Base-by-base conservation (phyloP, 2,113 vertebrate genomes). In the Osmerus mordax region DNA sequence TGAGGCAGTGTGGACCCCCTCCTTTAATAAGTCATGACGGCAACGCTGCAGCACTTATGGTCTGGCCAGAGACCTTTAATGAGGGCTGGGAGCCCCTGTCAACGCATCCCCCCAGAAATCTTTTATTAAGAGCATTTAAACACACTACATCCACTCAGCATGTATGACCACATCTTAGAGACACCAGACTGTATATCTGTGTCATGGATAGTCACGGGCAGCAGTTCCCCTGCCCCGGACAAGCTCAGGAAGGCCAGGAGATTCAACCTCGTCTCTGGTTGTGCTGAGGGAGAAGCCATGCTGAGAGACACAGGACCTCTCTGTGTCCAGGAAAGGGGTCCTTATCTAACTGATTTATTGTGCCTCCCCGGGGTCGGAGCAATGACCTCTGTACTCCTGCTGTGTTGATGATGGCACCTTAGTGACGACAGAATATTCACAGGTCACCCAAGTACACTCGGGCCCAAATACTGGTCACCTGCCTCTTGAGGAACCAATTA, bases 81-180 rank as follows among this genome's bases (percentile, higher is more conserved):
- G 89, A 91, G 91, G 78, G 55, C 77, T 77, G 86, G 85, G 72
- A 64, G 75, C 83, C 81, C 84, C 79, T 11, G 72, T 84, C 81
- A 15, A 74, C 79, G 41, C 84, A 85, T 83, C 64, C 61, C 83
- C 83, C 74, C 86, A 83, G 87, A 91, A 91, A 91, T 91, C 88
- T 92, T 91, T 93, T 89, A 92, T 90, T 85, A 88, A 86, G 87
- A 83, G 82, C 86, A 84, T 89, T 92, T 91, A 89, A 90, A 85
- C 88, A 90, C 81, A 82, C 82, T 80, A 73, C 74, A 79, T 65
- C 82, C 73, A 55, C 77, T 88, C 72, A 77, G 69, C 80, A 78
- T 87, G 87, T 83, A 83, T 80, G 81, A 81, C 77, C 84, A 77
- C 78, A 80, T 71, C 71, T 80, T 47, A 65, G 78, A 83, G 73